These are phyloP conservation scores for Rhinoderma darwinii DNA, from an alignment of 2,113 vertebrate species.

Conservation along the genomic window DNA sequence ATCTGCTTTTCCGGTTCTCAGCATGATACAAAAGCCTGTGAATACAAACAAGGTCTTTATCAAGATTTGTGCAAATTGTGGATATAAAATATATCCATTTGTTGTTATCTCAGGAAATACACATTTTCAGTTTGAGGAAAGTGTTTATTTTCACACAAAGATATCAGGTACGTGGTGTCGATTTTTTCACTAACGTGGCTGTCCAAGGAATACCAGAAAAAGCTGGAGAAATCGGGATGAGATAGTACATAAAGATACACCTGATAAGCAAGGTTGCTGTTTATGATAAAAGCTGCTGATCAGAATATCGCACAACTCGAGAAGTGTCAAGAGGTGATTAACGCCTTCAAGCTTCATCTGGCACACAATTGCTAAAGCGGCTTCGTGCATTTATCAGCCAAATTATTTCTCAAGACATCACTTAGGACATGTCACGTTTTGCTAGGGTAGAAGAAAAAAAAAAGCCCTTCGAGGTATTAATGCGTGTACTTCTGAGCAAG, in stretches of 20 bases:
- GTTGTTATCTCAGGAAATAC: slow-evolving; percentile 15
- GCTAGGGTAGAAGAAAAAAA: neutral
- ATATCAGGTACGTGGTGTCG: slow-evolving; percentile 28
- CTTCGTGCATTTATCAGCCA: slow-evolving; percentile 18
- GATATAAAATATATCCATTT: slow-evolving; percentile 1
- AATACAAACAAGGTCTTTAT: slow-evolving; percentile 36
- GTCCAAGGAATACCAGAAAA: slow-evolving; percentile 13
- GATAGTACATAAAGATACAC: neutral
- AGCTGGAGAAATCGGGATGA: neutral
- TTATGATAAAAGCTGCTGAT: slow-evolving; percentile 47
- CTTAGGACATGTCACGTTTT: neutral
- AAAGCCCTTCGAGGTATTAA: neutral
- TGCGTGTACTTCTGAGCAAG: neutral
- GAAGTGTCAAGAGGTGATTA: slow-evolving; percentile 27
- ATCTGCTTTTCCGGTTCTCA: neutral
- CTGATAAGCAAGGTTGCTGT: neutral
- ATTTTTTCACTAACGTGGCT: neutral
- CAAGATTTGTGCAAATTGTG: neutral
- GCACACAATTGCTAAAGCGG: neutral
- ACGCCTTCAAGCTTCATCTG: slow-evolving; percentile 15
- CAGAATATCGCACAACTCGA: slow-evolving; percentile 17
- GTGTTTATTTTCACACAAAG: slow-evolving; percentile 29
- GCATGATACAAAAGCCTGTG: neutral
- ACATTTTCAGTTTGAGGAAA: slow-evolving; percentile 2
- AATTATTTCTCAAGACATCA: neutral